Evolutionary conservation across 2,797 vertebrate species (phyloP).

Genomic region (Caiman crocodilus): DNA sequence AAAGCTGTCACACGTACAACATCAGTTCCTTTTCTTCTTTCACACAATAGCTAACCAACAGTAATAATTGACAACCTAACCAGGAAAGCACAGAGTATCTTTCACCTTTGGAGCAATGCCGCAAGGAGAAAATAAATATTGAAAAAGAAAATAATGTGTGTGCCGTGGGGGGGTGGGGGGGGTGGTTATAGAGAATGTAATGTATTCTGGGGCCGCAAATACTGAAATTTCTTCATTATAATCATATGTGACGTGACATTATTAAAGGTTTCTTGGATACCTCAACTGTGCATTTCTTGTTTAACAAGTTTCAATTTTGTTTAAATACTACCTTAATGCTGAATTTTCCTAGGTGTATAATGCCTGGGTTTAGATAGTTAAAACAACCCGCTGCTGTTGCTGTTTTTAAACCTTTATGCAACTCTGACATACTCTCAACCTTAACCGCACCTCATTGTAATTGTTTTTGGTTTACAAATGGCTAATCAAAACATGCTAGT

Average conservation of each 20-base stretch:
- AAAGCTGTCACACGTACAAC: neutral
- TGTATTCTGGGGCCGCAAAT: neutral
- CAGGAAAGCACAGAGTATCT: too few relatives aligned
- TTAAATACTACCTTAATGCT: neutral
- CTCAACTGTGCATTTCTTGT: neutral
- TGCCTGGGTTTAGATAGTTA: neutral
- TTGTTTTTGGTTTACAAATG: neutral
- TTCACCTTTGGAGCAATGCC: neutral
- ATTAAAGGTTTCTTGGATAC: neutral
- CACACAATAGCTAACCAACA: too few relatives aligned
- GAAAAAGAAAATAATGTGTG: neutral
- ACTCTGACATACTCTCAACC: fast-evolving
- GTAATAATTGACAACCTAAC: too few relatives aligned
- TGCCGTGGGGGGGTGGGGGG: neutral
- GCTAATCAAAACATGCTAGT: neutral
- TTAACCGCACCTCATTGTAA: neutral
- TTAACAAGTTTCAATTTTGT: neutral
- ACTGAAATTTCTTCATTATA: neutral
- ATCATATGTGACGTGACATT: fast-evolving
- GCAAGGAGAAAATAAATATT: neutral
- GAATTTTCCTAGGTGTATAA: neutral
- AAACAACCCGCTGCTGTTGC: neutral
- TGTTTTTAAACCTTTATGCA: neutral
- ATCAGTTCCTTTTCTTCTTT: neutral
- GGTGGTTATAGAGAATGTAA: neutral